Evolutionary conservation across 2,888 invertebrate species (phyloP).

Genomic region (Synergus japonicus): DNA sequence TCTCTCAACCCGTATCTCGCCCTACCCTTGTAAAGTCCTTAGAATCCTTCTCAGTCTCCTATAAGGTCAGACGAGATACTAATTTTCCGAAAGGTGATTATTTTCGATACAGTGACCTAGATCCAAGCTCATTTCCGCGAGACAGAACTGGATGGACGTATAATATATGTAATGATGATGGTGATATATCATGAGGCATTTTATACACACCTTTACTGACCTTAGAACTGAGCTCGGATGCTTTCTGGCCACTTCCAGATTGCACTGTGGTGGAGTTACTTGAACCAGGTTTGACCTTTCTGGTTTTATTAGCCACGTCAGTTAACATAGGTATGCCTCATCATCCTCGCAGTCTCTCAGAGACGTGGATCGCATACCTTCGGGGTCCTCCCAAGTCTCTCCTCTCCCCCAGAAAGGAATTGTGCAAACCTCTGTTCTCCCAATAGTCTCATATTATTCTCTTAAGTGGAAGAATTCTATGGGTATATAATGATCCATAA

Average conservation of each 20-base stretch:
- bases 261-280: slow-evolving; percentile 54
- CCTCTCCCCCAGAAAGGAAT: slow-evolving; percentile 59
- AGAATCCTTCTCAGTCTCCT: background rate
- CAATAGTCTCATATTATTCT: background rate
- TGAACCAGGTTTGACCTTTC: slow-evolving; percentile 70
- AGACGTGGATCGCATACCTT: slow-evolving; percentile 62
- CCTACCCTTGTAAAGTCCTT: background rate
- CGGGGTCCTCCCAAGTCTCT: slow-evolving; percentile 64
- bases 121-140: slow-evolving; percentile 26
- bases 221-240: slow-evolving; percentile 39
- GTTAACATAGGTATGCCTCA: slow-evolving; percentile 61
- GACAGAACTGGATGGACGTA: slow-evolving; percentile 3
- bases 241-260: slow-evolving; percentile 51
- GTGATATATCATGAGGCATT: slow-evolving; percentile 1
- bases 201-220: slow-evolving; percentile 46
- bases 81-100: slow-evolving; percentile 5
- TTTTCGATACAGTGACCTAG: slow-evolving; percentile 21
- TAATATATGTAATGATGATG: slow-evolving; percentile 31
- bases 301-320: slow-evolving; percentile 69
- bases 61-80: background rate
- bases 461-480: background rate
- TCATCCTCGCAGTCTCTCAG: slow-evolving; percentile 62
- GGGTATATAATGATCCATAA: background rate
- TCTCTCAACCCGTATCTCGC: background rate
- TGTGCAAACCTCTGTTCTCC: slow-evolving; percentile 59